These are phyloP conservation scores for Crossaster papposus DNA, from an alignment of 53 echinoderm and acorn worm genomes.

Conservation along the genomic window DNA sequence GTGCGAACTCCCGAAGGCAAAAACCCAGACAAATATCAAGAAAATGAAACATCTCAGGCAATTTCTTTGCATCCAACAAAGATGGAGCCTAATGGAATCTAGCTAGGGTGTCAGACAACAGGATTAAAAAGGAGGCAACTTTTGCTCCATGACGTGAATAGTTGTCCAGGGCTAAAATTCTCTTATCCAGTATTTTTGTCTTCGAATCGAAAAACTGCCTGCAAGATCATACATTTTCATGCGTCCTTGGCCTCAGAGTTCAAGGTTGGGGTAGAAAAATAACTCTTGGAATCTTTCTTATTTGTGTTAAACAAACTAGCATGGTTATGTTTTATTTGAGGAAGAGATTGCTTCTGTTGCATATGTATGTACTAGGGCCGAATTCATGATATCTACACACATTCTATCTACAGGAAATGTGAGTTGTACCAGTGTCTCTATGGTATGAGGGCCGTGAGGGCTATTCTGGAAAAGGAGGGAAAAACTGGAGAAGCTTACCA, in stretches of 20 bases:
- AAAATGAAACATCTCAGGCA: background rate
- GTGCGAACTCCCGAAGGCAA: too few relatives aligned
- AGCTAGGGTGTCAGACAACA: background rate
- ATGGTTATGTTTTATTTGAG: background rate
- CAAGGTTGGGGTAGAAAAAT: background rate
- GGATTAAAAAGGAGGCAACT: background rate
- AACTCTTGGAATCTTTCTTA: background rate
- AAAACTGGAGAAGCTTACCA: conserved; percentile 1
- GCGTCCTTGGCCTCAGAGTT: background rate
- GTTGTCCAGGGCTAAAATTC: too few relatives aligned
- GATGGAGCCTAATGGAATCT: background rate
- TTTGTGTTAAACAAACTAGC: background rate
- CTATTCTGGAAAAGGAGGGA: background rate
- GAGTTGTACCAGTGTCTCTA: background rate
- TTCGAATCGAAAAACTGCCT: background rate
- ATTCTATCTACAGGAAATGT: background rate
- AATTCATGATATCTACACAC: conserved; percentile 9
- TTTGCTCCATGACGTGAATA: background rate
- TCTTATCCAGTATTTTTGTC: background rate
- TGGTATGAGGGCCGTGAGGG: background rate
- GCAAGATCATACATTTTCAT: background rate
- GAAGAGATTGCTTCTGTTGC: background rate
- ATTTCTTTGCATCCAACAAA: background rate
- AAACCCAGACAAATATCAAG: background rate
- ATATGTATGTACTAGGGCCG: background rate